phyloP scores from a whole-genome alignment of 2,113 vertebrate genomes.

The Oceanites oceanicus region DNA sequence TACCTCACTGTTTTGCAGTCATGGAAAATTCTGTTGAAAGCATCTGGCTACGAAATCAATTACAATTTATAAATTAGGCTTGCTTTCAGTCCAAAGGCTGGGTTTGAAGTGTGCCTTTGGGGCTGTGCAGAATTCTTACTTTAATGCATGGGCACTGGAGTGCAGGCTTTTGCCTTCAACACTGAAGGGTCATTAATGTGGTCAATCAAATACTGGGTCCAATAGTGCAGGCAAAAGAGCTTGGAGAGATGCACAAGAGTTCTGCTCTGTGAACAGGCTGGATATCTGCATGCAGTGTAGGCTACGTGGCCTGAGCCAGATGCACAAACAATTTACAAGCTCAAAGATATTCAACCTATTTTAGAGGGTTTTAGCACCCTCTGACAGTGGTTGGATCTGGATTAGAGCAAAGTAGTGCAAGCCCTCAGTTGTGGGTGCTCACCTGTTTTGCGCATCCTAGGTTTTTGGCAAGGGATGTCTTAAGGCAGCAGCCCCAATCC shows the following conservation, averaged over 20 bases:
- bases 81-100: background rate
- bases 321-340: background rate
- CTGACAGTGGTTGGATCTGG: background rate
- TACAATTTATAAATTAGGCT: constrained; percentile 15
- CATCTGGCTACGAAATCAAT: constrained; percentile 25
- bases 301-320: background rate
- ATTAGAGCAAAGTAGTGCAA: background rate
- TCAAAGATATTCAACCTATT: background rate
- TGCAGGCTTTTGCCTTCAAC: background rate
- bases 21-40: constrained; percentile 28
- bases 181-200: background rate
- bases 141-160: background rate
- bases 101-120: background rate
- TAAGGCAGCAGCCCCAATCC: background rate
- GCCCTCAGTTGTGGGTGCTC: background rate
- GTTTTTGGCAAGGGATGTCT: background rate
- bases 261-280: background rate
- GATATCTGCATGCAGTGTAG: background rate
- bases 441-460: background rate
- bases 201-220: background rate
- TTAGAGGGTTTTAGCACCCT: background rate
- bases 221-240: background rate
- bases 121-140: background rate
- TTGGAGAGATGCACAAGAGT: background rate
- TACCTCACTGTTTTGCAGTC: background rate